Percentiles rank a stretch among this genome's conserved stretches.
These are phyloP conservation scores for Hydractinia echinata DNA, from an alignment of 30 jellyfish, hydroid and myxozoan species.

Conservation along the genomic window DNA sequence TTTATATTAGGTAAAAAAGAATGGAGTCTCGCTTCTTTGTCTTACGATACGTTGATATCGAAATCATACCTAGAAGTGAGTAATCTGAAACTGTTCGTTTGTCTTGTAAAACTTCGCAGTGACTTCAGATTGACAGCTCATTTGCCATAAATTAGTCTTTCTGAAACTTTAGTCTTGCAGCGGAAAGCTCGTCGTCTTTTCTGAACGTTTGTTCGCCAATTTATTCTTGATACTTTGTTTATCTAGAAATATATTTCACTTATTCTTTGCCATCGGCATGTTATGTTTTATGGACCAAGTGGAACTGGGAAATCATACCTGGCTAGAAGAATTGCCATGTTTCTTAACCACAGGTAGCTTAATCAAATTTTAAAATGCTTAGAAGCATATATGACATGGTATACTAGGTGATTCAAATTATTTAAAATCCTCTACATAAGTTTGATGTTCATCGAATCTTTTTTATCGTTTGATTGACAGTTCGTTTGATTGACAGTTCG, in stretches of 20 bases:
- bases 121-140: background rate
- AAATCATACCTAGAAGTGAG: constrained; percentile 64
- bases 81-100: background rate
- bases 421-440: background rate
- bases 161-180: no score
- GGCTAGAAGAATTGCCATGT: constrained; percentile 52
- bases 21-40: constrained; percentile 48
- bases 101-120: background rate
- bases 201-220: no score
- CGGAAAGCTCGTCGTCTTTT: no score
- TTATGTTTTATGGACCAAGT: constrained; percentile 80
- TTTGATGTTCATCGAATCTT: constrained; percentile 27
- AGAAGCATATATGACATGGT: background rate
- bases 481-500: background rate
- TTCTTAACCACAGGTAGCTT: constrained; percentile 47
- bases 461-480: background rate
- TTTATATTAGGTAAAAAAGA: constrained; percentile 21
- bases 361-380: background rate
- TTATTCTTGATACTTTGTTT: background rate
- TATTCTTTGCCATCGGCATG: constrained; percentile 39
- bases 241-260: constrained; percentile 66
- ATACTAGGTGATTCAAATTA: background rate
- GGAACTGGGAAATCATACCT: constrained; percentile 93
- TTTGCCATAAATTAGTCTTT: no score
- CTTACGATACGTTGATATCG: constrained; percentile 71